Evolutionary conservation across 2,888 invertebrate genomes (phyloP), one percentile per base, ranked within the genome.

Genomic region (Brachypalpus laphriformis): DNA sequence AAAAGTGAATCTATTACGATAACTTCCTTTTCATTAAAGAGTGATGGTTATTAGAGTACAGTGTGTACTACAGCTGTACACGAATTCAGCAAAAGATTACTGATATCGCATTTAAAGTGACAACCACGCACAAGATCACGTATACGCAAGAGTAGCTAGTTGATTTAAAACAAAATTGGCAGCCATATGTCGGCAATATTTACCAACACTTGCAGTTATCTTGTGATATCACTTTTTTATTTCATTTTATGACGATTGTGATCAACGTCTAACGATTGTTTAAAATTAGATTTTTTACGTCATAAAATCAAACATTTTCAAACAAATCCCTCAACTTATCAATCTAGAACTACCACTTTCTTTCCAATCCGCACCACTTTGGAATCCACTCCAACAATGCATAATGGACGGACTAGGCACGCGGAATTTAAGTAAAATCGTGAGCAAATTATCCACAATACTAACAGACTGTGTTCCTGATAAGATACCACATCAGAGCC

Each of bases 351-450:
- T 18, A 1, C 31, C 9, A 16, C 22, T 6, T n/a, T 14, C 9
- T 70, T 51, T 72, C 18, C 61, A 72, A 72, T 25, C 72, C 61
- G 51, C 72, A 72, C 72, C 72, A 72, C 72, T 16, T 59, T 59
- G 25, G 5, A 56, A 28, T 70, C 45, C 25, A 28, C 42, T 20
- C 8, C 8, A 28, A 8, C 8, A 11, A 31, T 63, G 25, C 9
- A 18, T 3, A 63, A 28, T 16, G 11, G 7, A 56, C 22, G 56
- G 9, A 11, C 22, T 16, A 25, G 34, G 18, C 45, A 47, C 16
- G 37, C 42, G 18, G 47, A 47, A 22, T 37, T 65, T 8, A 49
- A 31, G 34, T 31, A 61, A 16, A 42, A 61, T 25, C 9, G 9
- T 20, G 7, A 22, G 18, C 18, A 18, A 66, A 66, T 75, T 63